These are phyloP conservation scores for Triplophysa dalaica DNA, from an alignment of 2,113 vertebrate genomes.

Conservation along the genomic window DNA sequence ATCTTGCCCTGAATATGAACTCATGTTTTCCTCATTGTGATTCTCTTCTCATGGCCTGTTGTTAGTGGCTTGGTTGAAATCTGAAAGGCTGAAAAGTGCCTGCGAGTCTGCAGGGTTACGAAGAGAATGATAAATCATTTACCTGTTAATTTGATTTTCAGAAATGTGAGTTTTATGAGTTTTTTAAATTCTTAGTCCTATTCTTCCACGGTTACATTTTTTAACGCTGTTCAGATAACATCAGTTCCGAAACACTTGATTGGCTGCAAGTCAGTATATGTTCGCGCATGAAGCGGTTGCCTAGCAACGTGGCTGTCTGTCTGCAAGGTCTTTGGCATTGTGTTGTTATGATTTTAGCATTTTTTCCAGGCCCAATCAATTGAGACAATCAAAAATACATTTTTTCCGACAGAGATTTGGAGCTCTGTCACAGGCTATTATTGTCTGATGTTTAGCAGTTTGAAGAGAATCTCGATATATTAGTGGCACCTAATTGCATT, in stretches of 20 bases:
- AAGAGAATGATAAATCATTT: conserved; percentile 32
- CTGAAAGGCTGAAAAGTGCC: conserved; percentile 36
- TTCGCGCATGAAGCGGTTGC: conserved; percentile 55
- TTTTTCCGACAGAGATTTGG: conserved; percentile 60
- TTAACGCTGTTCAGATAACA: not conserved
- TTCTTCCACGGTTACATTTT: conserved; percentile 1
- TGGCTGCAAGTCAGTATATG: conserved; percentile 44
- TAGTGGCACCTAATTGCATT: conserved; percentile 84
- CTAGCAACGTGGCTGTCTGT: conserved; percentile 59
- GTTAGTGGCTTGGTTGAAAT: conserved; percentile 25
- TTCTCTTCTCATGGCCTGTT: conserved; percentile 42
- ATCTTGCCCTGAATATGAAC: conserved; percentile 48
- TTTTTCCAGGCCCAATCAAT: conserved; percentile 63
- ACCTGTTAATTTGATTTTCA: conserved; percentile 26
- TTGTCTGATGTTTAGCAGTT: conserved; percentile 75
- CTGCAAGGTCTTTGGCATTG: conserved; percentile 61
- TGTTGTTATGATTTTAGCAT: conserved; percentile 61
- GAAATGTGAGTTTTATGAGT: not conserved
- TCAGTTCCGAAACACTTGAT: conserved; percentile 36
- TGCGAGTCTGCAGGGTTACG: not conserved
- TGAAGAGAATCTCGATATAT: conserved; percentile 81
- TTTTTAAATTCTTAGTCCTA: not conserved
- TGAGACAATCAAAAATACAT: conserved; percentile 64
- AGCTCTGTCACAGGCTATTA: conserved; percentile 80
- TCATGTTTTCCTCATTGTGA: conserved; percentile 42